Evolutionary conservation across 2,888 invertebrate species (phyloP).

Genomic region (Ormyrus labotus): DNA sequence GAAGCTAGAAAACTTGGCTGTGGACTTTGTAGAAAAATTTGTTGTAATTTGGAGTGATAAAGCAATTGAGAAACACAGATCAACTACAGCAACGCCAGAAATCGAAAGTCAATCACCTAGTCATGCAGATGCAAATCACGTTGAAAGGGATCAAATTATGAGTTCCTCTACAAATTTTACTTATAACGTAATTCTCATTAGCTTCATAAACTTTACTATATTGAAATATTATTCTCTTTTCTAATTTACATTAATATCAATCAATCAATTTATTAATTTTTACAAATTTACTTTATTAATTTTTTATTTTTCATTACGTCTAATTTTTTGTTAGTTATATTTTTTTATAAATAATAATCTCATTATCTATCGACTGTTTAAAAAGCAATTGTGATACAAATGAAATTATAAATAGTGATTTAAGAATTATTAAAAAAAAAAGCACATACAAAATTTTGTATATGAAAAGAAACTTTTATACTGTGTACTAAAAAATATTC

Average conservation of each 20-base stretch:
- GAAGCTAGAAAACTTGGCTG: slow-evolving; percentile 56
- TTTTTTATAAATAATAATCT: neutral
- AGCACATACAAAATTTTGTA: too few relatives aligned
- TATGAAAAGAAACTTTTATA: too few relatives aligned
- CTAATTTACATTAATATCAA: too few relatives aligned
- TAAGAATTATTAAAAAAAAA: too few relatives aligned
- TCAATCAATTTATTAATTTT: too few relatives aligned
- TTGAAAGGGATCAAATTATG: neutral
- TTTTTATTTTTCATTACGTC: too few relatives aligned
- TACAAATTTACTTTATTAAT: too few relatives aligned
- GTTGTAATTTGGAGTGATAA: slow-evolving; percentile 59
- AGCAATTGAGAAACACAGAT: neutral
- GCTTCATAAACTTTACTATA: neutral
- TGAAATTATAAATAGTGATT: neutral
- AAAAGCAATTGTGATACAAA: neutral
- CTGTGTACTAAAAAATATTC: too few relatives aligned
- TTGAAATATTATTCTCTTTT: slow-evolving; percentile 1
- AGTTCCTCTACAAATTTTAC: slow-evolving; percentile 6
- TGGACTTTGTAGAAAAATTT: slow-evolving; percentile 62
- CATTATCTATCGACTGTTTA: neutral
- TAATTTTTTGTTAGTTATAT: neutral
- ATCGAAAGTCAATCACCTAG: neutral
- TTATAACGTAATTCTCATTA: neutral
- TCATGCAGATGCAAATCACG: slow-evolving; percentile 12
- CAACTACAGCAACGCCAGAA: slow-evolving; percentile 25